Evolutionary conservation across 2,888 invertebrate genomes (phyloP), one percentile per base, ranked within the genome.

Genomic region (Cheilosia soror): DNA sequence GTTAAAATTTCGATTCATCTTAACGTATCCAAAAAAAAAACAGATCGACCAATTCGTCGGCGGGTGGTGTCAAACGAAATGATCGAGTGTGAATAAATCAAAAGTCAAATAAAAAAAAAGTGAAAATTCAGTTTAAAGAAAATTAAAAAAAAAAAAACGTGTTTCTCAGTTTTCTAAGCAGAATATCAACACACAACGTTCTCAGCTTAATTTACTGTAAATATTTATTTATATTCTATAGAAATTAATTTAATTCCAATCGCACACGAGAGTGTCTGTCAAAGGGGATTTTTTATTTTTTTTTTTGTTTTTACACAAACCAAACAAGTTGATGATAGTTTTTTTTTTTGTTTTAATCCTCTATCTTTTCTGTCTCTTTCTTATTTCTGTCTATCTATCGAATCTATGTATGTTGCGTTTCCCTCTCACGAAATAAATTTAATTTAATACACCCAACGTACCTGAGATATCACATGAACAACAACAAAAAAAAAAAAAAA

Each of bases 211-310:
- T 49, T 57, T 27, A 75, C 65, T 75, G 75, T 75, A 75, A 75
- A 75, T 75, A 75, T 66, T 63, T 47, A 55, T 37, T 73, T 73
- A 20, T 57, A 44, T 62, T n/a, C 51, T 51, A 33, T 62, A 27
- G 11, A 51, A 72, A 49, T 37, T 60, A 53, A 60, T 62, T 51
- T 29, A 31, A 42, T 29, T 37, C 27, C 47, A 60, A 47, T 47
- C 69, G 11, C 47, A 49, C 71, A 49, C n/a, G 3, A 51, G 37
- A 62, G 40, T 31, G 40, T 58, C 42, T 53, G 13, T 29, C n/a
- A 49, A 60, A 60, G 58, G 40, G 33, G 25, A 65, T 33, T 11
- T 5, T 20, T 40, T 40, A 31, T 29, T n/a, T 27, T 9, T 27
- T 27, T 7, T 53, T 62, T 29, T 47, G 27, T 7, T 73, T 55